Conservation (phyloP, 2,113 vertebrate genomes). For the Heliornis fulica region DNA sequence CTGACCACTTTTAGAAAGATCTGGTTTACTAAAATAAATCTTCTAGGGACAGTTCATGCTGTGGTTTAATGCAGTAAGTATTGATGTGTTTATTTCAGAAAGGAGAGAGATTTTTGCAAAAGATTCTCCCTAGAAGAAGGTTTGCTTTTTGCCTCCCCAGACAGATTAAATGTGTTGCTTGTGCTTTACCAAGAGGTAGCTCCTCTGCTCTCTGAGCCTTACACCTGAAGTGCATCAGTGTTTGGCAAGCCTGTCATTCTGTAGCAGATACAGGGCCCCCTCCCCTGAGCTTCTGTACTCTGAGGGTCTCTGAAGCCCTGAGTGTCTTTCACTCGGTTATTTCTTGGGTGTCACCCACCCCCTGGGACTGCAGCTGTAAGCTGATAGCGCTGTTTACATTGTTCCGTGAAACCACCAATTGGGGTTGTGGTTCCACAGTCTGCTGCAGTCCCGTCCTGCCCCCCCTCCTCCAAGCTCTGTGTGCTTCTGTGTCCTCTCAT, state of each 20-base stretch:
- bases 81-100: not conserved
- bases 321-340: not conserved
- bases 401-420: not conserved
- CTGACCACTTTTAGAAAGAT: not conserved
- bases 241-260: not conserved
- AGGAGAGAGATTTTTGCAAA: not conserved
- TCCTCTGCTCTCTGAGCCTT: not conserved
- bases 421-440: not conserved
- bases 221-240: not conserved
- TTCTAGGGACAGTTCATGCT: not conserved
- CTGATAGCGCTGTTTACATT: not conserved
- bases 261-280: fast-evolving
- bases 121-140: not conserved
- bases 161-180: not conserved
- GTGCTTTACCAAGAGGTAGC: not conserved
- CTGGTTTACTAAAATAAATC: not conserved
- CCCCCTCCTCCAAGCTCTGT: not conserved
- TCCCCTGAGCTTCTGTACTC: fast-evolving
- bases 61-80: not conserved
- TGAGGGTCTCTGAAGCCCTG: not conserved
- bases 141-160: not conserved
- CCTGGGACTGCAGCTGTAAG: not conserved
- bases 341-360: not conserved
- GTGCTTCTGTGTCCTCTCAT: not conserved
- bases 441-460: not conserved